phyloP scores from a whole-genome alignment of 2,888 invertebrate species.

The Epirrhoe tristata region DNA sequence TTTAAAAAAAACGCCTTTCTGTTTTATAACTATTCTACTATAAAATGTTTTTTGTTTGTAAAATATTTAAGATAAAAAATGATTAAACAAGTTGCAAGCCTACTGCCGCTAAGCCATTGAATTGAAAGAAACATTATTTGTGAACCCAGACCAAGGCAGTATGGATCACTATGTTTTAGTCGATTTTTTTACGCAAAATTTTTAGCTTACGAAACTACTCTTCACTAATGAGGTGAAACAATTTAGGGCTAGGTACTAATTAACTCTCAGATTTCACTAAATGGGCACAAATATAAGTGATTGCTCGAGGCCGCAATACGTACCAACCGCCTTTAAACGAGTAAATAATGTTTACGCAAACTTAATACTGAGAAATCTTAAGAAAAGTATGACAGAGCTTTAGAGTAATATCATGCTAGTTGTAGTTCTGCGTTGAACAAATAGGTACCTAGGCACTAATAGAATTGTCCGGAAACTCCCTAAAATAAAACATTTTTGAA shows the following conservation, averaged over 20 bases:
- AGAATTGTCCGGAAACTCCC: background rate
- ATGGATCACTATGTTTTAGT: too few species aligned
- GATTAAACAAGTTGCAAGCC: too few species aligned
- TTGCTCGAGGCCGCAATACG: conserved; percentile 37
- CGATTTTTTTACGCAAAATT: conserved; percentile 36
- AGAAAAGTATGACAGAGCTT: conserved; percentile 1
- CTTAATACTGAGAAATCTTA: conserved; percentile 10
- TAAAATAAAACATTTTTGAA: too few species aligned
- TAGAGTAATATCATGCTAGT: too few species aligned
- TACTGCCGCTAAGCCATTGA: too few species aligned
- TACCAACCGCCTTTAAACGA: conserved; percentile 13
- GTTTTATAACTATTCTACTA: too few species aligned
- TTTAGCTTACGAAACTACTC: conserved; percentile 40
- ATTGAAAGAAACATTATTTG: too few species aligned
- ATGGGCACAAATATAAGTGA: conserved; percentile 50
- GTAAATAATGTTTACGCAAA: conserved; percentile 24
- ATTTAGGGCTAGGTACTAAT: conserved; percentile 56
- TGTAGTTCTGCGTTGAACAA: background rate
- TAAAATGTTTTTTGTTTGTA: too few species aligned
- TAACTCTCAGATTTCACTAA: conserved; percentile 52
- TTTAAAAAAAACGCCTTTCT: too few species aligned
- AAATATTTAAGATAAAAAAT: too few species aligned
- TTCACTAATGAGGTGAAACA: conserved; percentile 53
- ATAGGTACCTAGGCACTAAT: background rate
- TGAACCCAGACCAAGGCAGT: too few species aligned